phyloP scores from a whole-genome alignment of 2,113 vertebrate species.

The Antechinus stuartii region DNA sequence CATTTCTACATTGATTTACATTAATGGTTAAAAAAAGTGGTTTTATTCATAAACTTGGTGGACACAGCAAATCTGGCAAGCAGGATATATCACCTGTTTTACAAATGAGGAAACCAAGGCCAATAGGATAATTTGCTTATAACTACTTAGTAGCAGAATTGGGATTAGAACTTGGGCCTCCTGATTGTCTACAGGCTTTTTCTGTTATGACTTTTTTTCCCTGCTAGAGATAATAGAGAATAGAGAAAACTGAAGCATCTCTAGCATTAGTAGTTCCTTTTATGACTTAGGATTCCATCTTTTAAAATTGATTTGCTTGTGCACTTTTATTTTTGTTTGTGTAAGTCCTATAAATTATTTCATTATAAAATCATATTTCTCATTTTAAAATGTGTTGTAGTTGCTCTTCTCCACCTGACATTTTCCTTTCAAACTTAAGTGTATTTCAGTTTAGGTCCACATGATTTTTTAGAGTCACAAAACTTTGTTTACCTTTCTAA shows the following conservation, averaged over 20 bases:
- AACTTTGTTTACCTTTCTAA: not conserved
- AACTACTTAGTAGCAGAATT: not conserved
- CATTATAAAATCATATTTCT: not conserved
- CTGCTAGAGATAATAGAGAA: not conserved
- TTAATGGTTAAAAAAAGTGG: not conserved
- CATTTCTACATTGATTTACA: not conserved
- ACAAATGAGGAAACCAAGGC: not conserved
- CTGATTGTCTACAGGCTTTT: not conserved
- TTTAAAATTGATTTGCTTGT: not conserved
- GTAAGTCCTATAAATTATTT: conserved; percentile 23
- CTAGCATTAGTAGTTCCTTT: not conserved
- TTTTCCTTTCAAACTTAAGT: not conserved
- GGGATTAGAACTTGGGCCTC: not conserved
- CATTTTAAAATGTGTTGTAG: conserved; percentile 1
- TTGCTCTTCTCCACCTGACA: not conserved
- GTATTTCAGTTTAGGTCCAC: not conserved
- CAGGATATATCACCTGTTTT: not conserved
- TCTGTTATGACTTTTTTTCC: not conserved
- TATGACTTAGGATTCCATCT: not conserved
- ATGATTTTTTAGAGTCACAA: not conserved
- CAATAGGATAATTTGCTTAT: not conserved
- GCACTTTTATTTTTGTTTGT: not conserved
- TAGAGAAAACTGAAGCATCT: not conserved
- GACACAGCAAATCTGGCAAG: not conserved
- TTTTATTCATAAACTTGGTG: not conserved